phyloP scores from a whole-genome alignment of 2,888 invertebrate genomes.

The Gymnoscelis rufifasciata region DNA sequence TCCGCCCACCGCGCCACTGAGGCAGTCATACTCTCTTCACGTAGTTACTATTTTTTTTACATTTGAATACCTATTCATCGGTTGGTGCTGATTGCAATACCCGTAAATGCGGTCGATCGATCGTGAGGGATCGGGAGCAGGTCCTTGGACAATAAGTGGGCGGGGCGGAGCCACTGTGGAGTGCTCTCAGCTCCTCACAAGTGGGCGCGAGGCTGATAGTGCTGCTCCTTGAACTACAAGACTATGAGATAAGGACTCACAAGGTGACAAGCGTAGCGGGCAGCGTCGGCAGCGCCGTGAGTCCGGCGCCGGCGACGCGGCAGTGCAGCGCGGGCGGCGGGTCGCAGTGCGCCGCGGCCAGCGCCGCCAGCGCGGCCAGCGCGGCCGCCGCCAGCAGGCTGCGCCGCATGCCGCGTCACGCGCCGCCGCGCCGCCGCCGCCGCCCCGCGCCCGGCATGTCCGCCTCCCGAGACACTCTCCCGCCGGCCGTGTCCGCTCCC shows the following conservation, averaged over 20 bases:
- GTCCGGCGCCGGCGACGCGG: slow-evolving; percentile 48
- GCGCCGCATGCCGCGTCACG: slow-evolving; percentile 33
- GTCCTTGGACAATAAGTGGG: too few relatives aligned
- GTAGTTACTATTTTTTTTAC: too few relatives aligned
- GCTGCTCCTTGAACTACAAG: not conserved
- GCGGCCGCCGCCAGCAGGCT: slow-evolving; percentile 24
- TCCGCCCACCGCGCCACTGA: too few relatives aligned
- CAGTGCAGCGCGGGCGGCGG: slow-evolving; percentile 40
- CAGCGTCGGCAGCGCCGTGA: slow-evolving; percentile 53
- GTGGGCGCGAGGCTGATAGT: too few relatives aligned
- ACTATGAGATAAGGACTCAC: slow-evolving; percentile 38
- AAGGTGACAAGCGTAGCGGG: slow-evolving; percentile 43
- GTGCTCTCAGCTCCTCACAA: too few relatives aligned
- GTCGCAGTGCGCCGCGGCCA: slow-evolving; percentile 37
- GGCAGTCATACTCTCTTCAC: too few relatives aligned
- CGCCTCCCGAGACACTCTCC: not conserved
- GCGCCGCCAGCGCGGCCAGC: slow-evolving; percentile 30
- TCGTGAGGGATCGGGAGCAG: too few relatives aligned
- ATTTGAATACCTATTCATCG: too few relatives aligned
- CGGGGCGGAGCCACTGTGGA: too few relatives aligned
- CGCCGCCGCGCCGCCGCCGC: slow-evolving; percentile 1
- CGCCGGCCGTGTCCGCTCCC: not conserved
- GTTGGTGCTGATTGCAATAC: too few relatives aligned
- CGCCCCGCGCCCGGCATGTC: slow-evolving; percentile 1
- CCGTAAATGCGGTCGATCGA: too few relatives aligned